Percentiles rank a stretch among this genome's conserved stretches.
Conservation (phyloP, 2,113 vertebrate species). For the Mormyrus lacerda region DNA sequence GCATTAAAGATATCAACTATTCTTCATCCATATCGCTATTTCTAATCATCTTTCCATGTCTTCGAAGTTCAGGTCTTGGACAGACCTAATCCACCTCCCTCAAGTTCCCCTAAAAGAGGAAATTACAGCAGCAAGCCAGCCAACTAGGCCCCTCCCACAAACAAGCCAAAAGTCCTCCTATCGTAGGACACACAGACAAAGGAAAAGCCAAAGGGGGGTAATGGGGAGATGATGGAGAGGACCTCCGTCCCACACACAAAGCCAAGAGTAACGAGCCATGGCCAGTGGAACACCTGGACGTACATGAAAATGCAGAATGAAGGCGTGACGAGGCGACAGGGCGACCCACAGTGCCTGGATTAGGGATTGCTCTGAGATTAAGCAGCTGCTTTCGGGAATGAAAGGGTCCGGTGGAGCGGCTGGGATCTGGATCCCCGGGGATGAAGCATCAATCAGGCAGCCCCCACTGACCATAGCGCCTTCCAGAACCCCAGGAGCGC, state of each 20-base stretch:
- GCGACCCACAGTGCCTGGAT: not conserved
- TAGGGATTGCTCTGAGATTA: slow-evolving; percentile 57
- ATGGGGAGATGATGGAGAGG: not conserved
- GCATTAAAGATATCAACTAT: slow-evolving; percentile 29
- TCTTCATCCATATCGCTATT: not conserved
- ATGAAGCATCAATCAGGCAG: slow-evolving; percentile 46
- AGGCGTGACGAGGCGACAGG: not conserved
- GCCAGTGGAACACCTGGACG: slow-evolving; percentile 13
- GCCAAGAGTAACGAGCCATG: slow-evolving; percentile 19
- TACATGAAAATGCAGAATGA: slow-evolving; percentile 1
- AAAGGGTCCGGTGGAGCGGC: slow-evolving; percentile 43
- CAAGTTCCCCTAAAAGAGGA: not conserved
- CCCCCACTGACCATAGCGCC: slow-evolving; percentile 36
- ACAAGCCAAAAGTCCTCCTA: not conserved
- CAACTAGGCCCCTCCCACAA: not conserved
- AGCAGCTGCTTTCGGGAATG: slow-evolving; percentile 47
- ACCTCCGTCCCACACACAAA: not conserved
- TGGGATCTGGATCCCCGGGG: slow-evolving; percentile 46
- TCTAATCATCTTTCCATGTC: not conserved
- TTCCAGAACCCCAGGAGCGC: not conserved
- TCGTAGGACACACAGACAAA: not conserved
- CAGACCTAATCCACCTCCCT: not conserved
- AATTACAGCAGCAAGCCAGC: not conserved
- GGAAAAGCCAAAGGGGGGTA: not conserved
- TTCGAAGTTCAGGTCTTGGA: not conserved